These are phyloP conservation scores for Carcinoscorpius rotundicauda DNA, from an alignment of 1,140 invertebrate genomes.

Conservation along the genomic window DNA sequence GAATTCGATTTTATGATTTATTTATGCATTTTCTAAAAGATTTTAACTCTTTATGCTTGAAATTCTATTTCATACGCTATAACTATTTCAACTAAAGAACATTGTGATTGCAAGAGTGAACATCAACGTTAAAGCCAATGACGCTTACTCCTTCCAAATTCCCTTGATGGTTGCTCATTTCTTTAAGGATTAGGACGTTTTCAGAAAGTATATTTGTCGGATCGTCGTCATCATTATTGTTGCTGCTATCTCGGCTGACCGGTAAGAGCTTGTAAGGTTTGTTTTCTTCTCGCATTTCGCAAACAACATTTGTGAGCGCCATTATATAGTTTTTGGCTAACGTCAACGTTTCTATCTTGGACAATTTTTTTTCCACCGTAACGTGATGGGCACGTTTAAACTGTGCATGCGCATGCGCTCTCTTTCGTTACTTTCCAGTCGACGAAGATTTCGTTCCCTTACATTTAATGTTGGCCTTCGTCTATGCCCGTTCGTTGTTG, in stretches of 20 bases:
- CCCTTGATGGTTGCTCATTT: too few relatives aligned
- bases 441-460: slow-evolving; percentile 59
- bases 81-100: too few relatives aligned
- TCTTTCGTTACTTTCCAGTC: slow-evolving; percentile 71
- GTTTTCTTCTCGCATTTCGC: slow-evolving; percentile 42
- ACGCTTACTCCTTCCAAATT: too few relatives aligned
- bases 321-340: slow-evolving; percentile 81
- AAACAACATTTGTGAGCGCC: slow-evolving; percentile 73
- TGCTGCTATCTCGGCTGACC: not conserved
- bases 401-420: slow-evolving; percentile 78
- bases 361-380: slow-evolving; percentile 61
- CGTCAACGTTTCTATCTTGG: slow-evolving; percentile 77
- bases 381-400: slow-evolving; percentile 58
- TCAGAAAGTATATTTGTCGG: too few relatives aligned
- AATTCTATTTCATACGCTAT: too few relatives aligned
- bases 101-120: too few relatives aligned
- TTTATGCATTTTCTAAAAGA: too few relatives aligned
- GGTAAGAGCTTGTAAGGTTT: too few relatives aligned
- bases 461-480: slow-evolving; percentile 44
- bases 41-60: too few relatives aligned
- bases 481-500: not conserved
- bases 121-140: too few relatives aligned
- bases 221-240: not conserved
- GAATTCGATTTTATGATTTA: too few relatives aligned
- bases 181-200: too few relatives aligned